Percentiles rank a stretch among this genome's conserved stretches.
Evolutionary conservation across 2,888 invertebrate species (phyloP).

Genomic region (Nomada goodeniana): DNA sequence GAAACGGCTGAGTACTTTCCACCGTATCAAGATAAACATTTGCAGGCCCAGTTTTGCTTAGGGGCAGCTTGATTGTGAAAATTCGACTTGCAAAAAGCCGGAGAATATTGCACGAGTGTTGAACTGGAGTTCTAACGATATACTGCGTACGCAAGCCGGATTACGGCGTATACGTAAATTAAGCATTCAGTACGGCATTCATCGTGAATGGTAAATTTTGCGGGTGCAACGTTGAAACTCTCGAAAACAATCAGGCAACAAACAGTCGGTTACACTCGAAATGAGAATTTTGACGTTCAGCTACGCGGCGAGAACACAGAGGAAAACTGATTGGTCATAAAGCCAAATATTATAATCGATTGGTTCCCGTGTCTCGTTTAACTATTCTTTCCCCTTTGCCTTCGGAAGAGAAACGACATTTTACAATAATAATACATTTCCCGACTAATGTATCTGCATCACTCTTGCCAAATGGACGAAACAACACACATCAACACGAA

Average conservation of each 20-base stretch:
- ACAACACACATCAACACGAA: neutral
- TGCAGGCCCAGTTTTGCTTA: constrained; percentile 33
- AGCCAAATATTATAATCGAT: neutral
- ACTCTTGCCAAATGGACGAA: neutral
- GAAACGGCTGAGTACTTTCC: constrained; percentile 31
- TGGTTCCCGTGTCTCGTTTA: neutral
- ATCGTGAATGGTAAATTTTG: constrained; percentile 45
- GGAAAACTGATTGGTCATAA: neutral
- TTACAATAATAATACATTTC: too few relatives aligned
- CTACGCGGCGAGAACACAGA: neutral
- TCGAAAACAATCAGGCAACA: neutral
- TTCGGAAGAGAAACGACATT: too few relatives aligned
- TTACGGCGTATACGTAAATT: constrained; percentile 35
- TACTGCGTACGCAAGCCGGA: constrained; percentile 50
- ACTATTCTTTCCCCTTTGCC: neutral
- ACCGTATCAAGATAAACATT: constrained; percentile 54
- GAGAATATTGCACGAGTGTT: constrained; percentile 37
- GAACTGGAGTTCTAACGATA: constrained; percentile 20
- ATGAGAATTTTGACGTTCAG: constrained; percentile 5
- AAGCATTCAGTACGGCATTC: constrained; percentile 30
- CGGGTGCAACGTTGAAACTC: neutral
- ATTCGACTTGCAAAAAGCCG: constrained; percentile 54
- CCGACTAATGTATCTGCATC: too few relatives aligned
- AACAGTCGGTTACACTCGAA: neutral
- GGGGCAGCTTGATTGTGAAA: constrained; percentile 49